Evolutionary conservation across 2,888 invertebrate genomes (phyloP), one percentile per base, ranked within the genome.

Genomic region (Drosophila meridiana): DNA sequence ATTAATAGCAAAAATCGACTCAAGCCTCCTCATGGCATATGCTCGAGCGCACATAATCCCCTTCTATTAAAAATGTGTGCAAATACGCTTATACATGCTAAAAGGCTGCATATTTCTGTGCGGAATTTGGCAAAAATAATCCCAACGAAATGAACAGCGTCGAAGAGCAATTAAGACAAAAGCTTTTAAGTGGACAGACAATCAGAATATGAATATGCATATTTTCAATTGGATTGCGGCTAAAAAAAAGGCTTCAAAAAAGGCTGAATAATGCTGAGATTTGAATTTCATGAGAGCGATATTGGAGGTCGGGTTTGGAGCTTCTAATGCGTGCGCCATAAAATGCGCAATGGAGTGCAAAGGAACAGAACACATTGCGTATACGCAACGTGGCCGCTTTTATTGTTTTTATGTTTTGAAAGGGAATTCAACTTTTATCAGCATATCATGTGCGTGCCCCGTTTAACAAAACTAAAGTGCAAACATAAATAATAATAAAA

Each of bases 191-290:
- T 64, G 72, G 69, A 71, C 61, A 64, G 59, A 73, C 73, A 78
- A 74, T 78, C 43, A 69, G 74, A 76, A 75, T 76, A 66, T 69
- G 78, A 79, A 87, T 87, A 83, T 87, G 80, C 74, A 76, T 73
- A 74, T 73, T 87, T 73, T 68, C 50, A 53, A 73, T 69, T 62
- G 63, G 34, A 58, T 53, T 69, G 36, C 3, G 42, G 32, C 34
- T 20, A 14, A 75, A 64, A 75, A 64, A 67, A 50, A 50, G 56
- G 30, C 40, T 63, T 20, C 40, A 13, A 50, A n/a, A 53, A 38
- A 14, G 28, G 13, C 9, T 34, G 14, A n/a, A 36, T 20, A 36
- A 43, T n/a, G 50, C 56, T 26, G 59, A 66, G 78, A 82, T 87
- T 87, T 81, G 69, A 71, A 80, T 78, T 73, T 71, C 14, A 48